Base-by-base conservation (phyloP, 2,888 invertebrate species). In the Coenonympha glycerion region DNA sequence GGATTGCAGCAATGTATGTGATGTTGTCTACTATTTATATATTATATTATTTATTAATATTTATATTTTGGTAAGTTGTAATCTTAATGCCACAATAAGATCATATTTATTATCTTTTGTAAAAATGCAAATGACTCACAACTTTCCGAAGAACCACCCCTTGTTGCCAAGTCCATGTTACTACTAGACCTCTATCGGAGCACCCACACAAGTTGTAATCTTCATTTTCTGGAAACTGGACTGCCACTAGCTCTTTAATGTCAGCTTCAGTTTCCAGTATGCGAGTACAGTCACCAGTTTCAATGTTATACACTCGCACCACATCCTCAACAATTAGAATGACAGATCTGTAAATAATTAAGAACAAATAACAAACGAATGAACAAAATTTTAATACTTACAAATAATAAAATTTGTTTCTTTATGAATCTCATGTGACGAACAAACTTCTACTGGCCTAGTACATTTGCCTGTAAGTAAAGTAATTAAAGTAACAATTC, bases 101-200 rank as follows among this genome's bases (percentile, higher is more conserved):
- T n/a, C n/a, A n/a, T n/a, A n/a, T n/a, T n/a, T n/a, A n/a, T n/a
- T n/a, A n/a, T n/a, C n/a, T n/a, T n/a, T n/a, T n/a, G n/a, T n/a
- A n/a, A n/a, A n/a, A n/a, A n/a, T n/a, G n/a, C 11, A 24, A 21
- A 6, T 13, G 21, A 71, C 73, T 69, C 55, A 87, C 87, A 56
- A 65, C 71, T 71, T 87, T 84, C 63, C 85, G 73, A 4, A 85
- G 77, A 1, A 87, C 84, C 57, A 76, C 81, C 49, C 84, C 87
- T 57, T 81, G 82, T 26, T 83, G 84, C 85, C 85, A 87, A 1
- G 84, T 87, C 87, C 87, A 88, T 45, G 75, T 73, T 8, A 76
- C 82, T 48, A 88, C 63, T 46, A 64, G 61, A 2, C 87, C 88
- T 26, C 61, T 61, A 22, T 75, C 70, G 6, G 87, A 79, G 64